A percentile compares a stretch with the other conserved stretches of the same genome.
Conservation (phyloP, 2,797 vertebrate species). For the Denticeps clupeoides region DNA sequence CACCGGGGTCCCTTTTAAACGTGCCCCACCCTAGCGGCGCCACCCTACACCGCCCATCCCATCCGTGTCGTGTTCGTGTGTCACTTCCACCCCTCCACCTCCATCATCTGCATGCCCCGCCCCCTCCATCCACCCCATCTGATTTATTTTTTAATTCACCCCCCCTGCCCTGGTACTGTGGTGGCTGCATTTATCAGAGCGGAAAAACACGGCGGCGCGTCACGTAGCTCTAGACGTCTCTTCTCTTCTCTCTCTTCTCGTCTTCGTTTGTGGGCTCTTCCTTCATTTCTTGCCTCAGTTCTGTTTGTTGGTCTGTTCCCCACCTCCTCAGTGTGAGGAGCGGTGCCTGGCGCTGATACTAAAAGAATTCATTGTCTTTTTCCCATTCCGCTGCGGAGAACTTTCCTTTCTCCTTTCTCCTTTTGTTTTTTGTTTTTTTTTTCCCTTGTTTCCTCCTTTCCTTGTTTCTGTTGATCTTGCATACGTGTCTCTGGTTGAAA, state of each 20-base stretch:
- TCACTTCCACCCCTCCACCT: constrained; percentile 25
- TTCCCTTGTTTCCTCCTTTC: constrained; percentile 49
- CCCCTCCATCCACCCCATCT: constrained; percentile 27
- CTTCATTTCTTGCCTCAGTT: constrained; percentile 29
- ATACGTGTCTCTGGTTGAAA: constrained; percentile 93
- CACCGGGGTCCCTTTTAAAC: constrained; percentile 63
- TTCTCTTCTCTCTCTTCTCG: constrained; percentile 35
- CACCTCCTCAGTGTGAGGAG: constrained; percentile 62
- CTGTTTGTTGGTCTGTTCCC: constrained; percentile 37
- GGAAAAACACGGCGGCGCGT: constrained; percentile 62
- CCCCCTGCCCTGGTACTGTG: constrained; percentile 37
- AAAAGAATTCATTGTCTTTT: constrained; percentile 92
- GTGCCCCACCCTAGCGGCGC: constrained; percentile 54
- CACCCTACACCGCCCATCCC: constrained; percentile 25
- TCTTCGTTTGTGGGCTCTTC: neutral
- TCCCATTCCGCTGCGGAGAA: constrained; percentile 93
- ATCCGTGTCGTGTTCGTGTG: constrained; percentile 16
- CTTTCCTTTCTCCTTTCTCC: constrained; percentile 75
- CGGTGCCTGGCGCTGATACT: constrained; percentile 78
- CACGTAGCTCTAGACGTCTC: constrained; percentile 42
- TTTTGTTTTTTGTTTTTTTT: constrained; percentile 59
- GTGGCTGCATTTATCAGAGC: constrained; percentile 54
- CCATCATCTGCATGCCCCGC: constrained; percentile 51
- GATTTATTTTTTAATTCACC: constrained; percentile 28
- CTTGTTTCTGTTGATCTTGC: constrained; percentile 76